Conservation (phyloP, 2,113 vertebrate genomes). For the Colaptes auratus region DNA sequence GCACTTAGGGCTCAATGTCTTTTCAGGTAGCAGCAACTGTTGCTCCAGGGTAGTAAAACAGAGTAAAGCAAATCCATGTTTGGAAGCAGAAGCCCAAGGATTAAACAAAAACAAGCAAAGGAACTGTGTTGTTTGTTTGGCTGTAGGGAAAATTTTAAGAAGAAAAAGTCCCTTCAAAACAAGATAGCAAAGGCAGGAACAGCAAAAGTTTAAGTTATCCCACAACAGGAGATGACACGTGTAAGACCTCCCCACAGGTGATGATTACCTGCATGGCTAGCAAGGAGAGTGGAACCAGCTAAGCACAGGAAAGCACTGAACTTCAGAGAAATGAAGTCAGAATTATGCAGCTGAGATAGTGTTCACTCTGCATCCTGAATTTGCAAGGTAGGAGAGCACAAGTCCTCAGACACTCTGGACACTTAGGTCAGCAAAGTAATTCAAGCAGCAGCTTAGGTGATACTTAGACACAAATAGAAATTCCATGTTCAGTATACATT, state of each 20-base stretch:
- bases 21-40: not conserved
- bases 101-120: conserved; percentile 14
- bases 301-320: not conserved
- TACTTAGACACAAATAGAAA: not conserved
- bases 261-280: not conserved
- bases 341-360: not conserved
- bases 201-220: not conserved
- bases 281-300: not conserved
- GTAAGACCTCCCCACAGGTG: not conserved
- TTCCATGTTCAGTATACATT: not conserved
- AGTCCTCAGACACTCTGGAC: not conserved
- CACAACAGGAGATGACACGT: not conserved
- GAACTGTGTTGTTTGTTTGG: not conserved
- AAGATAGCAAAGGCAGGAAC: not conserved
- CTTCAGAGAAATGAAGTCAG: not conserved
- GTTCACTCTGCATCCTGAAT: not conserved
- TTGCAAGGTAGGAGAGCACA: not conserved
- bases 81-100: not conserved
- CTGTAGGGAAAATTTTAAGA: not conserved
- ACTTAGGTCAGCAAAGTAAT: not conserved
- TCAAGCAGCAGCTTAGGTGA: not conserved
- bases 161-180: not conserved
- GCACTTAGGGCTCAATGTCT: not conserved
- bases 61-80: not conserved
- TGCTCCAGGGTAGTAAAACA: not conserved